Conservation (phyloP, 2,888 invertebrate species). For the Oxycera nigricornis region DNA sequence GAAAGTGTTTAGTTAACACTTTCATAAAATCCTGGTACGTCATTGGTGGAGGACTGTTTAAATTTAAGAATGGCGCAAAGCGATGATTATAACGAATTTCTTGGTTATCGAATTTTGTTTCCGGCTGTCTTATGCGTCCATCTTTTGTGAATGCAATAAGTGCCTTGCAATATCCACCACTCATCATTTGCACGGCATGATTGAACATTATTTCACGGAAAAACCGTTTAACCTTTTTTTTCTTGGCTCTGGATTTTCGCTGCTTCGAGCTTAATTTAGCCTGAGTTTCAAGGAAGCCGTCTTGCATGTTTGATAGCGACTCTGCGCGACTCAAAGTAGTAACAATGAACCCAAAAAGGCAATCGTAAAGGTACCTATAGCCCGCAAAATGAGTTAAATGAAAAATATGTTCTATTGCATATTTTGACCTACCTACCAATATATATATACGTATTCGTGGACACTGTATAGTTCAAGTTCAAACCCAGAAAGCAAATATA, state of each 20-base stretch:
- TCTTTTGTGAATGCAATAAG: conserved; percentile 88
- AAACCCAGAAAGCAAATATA: conserved; percentile 91
- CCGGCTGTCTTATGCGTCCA: conserved; percentile 83
- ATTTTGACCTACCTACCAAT: conserved; percentile 76
- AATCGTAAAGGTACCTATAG: conserved; percentile 94
- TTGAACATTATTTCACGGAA: conserved; percentile 85
- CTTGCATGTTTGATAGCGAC: conserved; percentile 79
- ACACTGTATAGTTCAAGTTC: conserved; percentile 94
- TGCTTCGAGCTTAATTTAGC: conserved; percentile 55
- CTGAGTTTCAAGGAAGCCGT: conserved; percentile 65
- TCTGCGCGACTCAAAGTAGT: conserved; percentile 91
- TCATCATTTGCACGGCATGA: conserved; percentile 92
- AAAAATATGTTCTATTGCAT: too few relatives aligned
- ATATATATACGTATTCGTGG: conserved; percentile 96
- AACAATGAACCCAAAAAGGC: conserved; percentile 91
- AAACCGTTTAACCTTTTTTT: conserved; percentile 75
- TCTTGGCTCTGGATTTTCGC: conserved; percentile 62
- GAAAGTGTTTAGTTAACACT: conserved; percentile 75
- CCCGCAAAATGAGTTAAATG: too few relatives aligned
- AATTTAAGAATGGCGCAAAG: conserved; percentile 85
- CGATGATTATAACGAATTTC: conserved; percentile 94
- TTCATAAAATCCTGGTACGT: conserved; percentile 89
- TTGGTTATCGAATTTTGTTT: conserved; percentile 90
- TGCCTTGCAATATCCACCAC: conserved; percentile 96
- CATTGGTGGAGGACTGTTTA: conserved; percentile 89